phyloP scores from a whole-genome alignment of 1,140 invertebrate species.

The Nephila pilipes region DNA sequence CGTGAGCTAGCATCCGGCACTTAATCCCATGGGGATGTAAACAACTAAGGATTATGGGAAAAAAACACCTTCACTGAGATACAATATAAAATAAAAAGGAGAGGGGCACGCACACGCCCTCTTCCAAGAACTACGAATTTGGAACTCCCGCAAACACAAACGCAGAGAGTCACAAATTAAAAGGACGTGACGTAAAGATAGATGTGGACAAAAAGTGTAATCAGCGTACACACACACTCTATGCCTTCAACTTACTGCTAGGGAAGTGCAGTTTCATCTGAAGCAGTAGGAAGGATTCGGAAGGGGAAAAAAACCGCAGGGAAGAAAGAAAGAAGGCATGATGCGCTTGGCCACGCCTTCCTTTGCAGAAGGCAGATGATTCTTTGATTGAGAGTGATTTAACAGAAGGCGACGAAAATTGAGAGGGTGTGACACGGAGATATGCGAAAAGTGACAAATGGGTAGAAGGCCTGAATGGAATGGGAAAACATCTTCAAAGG shows the following conservation, averaged over 20 bases:
- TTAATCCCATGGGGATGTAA: neutral
- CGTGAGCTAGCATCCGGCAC: neutral
- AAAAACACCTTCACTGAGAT: neutral
- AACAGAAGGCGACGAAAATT: neutral
- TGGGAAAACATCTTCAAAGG: too few species aligned
- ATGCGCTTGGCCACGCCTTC: slow-evolving; percentile 18
- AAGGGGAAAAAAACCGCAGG: neutral
- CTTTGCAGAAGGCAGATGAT: neutral
- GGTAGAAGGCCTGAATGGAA: too few species aligned
- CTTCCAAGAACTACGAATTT: neutral
- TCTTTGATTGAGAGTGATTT: slow-evolving; percentile 11
- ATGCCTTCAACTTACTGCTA: too few species aligned
- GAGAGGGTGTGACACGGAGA: neutral
- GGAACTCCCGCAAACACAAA: neutral
- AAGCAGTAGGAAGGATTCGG: neutral
- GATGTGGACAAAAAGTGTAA: neutral
- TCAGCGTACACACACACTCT: neutral
- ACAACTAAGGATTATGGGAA: neutral
- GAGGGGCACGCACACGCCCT: neutral
- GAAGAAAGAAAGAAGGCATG: neutral
- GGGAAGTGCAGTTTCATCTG: too few species aligned
- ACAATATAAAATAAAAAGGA: neutral
- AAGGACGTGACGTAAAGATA: neutral
- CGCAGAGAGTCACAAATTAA: neutral
- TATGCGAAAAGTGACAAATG: neutral